Percentiles rank a stretch among this genome's conserved stretches.
Conservation (phyloP, 2,797 vertebrate genomes). For the Aphelocoma californica region DNA sequence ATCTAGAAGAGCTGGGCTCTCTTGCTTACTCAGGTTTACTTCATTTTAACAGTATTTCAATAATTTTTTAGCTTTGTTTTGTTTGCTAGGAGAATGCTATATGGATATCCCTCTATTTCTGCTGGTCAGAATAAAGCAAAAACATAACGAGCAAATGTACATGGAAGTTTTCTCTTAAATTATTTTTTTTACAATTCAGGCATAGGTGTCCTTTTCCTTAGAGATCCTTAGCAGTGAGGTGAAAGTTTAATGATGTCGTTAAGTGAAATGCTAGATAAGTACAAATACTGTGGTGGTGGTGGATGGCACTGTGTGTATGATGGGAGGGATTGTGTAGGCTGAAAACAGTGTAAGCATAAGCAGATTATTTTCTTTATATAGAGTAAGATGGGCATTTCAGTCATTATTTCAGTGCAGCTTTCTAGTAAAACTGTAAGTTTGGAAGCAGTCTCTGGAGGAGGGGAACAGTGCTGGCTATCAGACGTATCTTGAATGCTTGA, state of each 20-base stretch:
- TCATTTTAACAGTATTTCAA: neutral
- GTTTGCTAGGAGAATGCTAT: neutral
- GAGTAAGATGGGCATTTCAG: neutral
- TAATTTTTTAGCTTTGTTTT: neutral
- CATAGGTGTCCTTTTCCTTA: neutral
- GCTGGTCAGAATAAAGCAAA: neutral
- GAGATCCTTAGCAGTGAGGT: neutral
- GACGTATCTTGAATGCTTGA: neutral
- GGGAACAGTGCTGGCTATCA: neutral
- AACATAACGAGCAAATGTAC: neutral
- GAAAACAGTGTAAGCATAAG: neutral
- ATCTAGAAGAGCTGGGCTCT: neutral
- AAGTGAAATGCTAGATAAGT: neutral
- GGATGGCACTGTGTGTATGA: fast-evolving
- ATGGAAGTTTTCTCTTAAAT: neutral
- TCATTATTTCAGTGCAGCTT: neutral
- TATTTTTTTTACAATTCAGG: neutral
- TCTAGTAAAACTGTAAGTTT: neutral
- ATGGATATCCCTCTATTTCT: neutral
- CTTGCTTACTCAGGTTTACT: neutral
- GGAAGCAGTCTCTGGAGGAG: neutral
- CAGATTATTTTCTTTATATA: neutral
- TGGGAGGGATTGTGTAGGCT: neutral
- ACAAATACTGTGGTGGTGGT: neutral
- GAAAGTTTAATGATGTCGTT: neutral